A percentile compares a stretch with the other conserved stretches of the same genome.
Conservation (phyloP, 2,888 invertebrate genomes). For the Chalcis sispes region DNA sequence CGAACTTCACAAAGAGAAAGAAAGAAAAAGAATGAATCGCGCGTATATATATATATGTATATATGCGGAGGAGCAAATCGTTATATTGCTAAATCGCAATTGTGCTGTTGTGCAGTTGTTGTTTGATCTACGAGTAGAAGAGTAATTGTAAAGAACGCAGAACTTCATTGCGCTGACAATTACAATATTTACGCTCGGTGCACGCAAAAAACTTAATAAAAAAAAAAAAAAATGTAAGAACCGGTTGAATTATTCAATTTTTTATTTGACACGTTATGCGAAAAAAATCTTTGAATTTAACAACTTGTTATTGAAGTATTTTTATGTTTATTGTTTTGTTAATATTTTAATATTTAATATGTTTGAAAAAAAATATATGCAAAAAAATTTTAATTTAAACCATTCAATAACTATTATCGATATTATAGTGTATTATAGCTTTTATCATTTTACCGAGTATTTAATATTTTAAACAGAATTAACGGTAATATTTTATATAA, state of each 20-base stretch:
- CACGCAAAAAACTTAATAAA: background rate
- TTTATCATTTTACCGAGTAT: too few relatives aligned
- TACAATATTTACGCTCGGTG: conserved; percentile 41
- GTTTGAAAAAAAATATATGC: background rate
- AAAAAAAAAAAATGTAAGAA: background rate
- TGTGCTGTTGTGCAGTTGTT: background rate
- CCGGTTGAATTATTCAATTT: too few relatives aligned
- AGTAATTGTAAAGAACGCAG: conserved; percentile 10
- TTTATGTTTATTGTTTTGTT: too few relatives aligned
- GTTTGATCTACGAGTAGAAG: conserved; percentile 3
- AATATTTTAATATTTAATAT: background rate
- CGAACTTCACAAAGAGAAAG: too few relatives aligned
- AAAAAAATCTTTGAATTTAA: too few relatives aligned
- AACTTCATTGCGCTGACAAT: conserved; percentile 15
- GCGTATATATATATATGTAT: too few relatives aligned
- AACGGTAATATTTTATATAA: too few relatives aligned
- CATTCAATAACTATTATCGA: background rate
- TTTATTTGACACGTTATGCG: too few relatives aligned
- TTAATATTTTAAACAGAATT: too few relatives aligned
- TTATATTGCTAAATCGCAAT: conserved; percentile 34
- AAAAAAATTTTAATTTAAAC: background rate
- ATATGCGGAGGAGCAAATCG: conserved; percentile 3
- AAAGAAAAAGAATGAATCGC: too few relatives aligned
- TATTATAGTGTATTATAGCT: too few relatives aligned
- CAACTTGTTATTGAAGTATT: background rate